phyloP scores from a whole-genome alignment of 2,888 invertebrate species.

The Lamproptera curius region DNA sequence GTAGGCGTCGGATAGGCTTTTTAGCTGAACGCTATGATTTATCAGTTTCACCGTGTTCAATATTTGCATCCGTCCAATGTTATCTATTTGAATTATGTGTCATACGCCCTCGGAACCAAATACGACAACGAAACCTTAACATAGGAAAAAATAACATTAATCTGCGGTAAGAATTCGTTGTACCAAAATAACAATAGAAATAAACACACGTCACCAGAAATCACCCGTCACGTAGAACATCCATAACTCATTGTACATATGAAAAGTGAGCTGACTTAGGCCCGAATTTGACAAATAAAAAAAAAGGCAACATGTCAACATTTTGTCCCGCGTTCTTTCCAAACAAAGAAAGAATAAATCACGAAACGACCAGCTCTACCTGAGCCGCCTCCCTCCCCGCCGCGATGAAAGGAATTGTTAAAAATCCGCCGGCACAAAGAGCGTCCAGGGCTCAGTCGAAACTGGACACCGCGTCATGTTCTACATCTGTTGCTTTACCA shows the following conservation, averaged over 20 bases:
- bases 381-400: slow-evolving; percentile 41
- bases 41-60: too few species aligned
- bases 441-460: slow-evolving; percentile 34
- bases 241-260: slow-evolving; percentile 30
- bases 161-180: too few species aligned
- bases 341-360: slow-evolving; percentile 76
- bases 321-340: slow-evolving; percentile 50
- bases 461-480: slow-evolving; percentile 30
- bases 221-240: slow-evolving; percentile 13
- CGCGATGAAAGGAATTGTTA: slow-evolving; percentile 30
- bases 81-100: too few species aligned
- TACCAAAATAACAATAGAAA: too few species aligned
- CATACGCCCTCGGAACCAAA: too few species aligned
- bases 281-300: slow-evolving; percentile 34
- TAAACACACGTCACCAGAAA: slow-evolving; percentile 4
- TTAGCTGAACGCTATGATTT: too few species aligned
- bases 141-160: too few species aligned
- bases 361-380: slow-evolving; percentile 39
- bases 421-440: slow-evolving; percentile 54
- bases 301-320: slow-evolving; percentile 61
- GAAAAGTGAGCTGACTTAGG: slow-evolving; percentile 27
- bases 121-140: too few species aligned
- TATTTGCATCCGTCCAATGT: too few species aligned
- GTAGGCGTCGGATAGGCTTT: too few species aligned
- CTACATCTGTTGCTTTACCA: slow-evolving; percentile 37